Evolutionary conservation across 2,888 invertebrate species (phyloP).

Genomic region (Sinohyriopsis cumingii): DNA sequence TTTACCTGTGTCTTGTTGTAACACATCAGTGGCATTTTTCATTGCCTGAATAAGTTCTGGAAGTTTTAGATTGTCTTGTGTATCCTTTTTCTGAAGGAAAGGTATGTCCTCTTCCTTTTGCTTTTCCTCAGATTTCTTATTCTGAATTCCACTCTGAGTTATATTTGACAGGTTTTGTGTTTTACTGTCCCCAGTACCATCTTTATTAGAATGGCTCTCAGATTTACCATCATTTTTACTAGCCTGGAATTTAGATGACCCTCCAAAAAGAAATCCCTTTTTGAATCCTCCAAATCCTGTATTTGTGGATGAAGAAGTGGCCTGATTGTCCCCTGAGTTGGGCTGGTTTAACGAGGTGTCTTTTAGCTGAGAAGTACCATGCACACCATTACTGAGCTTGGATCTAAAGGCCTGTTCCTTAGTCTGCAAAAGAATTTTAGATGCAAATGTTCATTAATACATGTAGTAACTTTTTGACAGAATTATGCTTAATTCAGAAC

Average conservation of each 20-base stretch:
- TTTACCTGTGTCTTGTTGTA: no score
- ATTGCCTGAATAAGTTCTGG: no score
- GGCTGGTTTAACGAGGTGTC: not conserved
- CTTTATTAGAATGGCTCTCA: no score
- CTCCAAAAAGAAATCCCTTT: conserved; percentile 66
- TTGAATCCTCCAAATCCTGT: conserved; percentile 65
- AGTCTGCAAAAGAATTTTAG: not conserved
- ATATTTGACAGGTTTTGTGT: no score
- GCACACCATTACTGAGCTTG: not conserved
- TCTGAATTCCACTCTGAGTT: not conserved
- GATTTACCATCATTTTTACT: not conserved
- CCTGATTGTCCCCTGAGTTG: not conserved
- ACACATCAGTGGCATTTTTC: no score
- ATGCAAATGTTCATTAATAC: no score
- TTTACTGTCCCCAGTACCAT: no score
- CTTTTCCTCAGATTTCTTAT: conserved; percentile 1
- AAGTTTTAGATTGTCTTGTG: no score
- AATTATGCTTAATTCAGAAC: no score
- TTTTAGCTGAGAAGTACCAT: not conserved
- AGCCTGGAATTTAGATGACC: conserved; percentile 17
- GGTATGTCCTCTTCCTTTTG: not conserved
- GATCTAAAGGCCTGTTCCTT: not conserved
- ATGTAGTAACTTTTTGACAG: no score
- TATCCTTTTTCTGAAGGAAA: not conserved
- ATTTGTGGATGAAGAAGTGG: no score